Base-by-base conservation (phyloP, 2,888 invertebrate species). In the Lithophane leautieri region DNA sequence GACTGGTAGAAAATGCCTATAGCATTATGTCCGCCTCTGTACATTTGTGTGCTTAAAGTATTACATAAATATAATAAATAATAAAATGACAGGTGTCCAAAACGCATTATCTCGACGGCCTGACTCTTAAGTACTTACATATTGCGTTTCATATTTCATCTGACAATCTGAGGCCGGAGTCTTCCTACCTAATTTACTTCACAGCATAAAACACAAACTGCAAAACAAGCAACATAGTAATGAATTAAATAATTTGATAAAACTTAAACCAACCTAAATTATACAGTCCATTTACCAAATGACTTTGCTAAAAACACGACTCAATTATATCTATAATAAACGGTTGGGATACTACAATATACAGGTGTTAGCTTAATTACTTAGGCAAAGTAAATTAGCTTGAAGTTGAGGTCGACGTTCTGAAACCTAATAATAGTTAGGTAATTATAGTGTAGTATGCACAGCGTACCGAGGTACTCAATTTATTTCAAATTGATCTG, bases 291-390 rank as follows among this genome's bases (percentile, higher is more conserved):
- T 85, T 86, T 78, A 52, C 73, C 12, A 72, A 60, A 87, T 83
- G 65, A 75, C 54, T 87, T 62, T 12, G 60, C 78, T 86, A 68
- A 83, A 81, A 86, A 79, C 65, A 61, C 54, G 50, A 73, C 71
- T 70, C 50, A 76, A 79, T 76, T 83, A 77, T 71, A 25, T 14
- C 25, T 78, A 60, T 62, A 72, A 78, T 65, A 54, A 78, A 70
- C 66, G 42, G 44, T 63, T 63, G 42, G 34, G 58, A 68, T 68
- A 60, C 7, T 56, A 73, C 42, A 73, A 14, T 40, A 34, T 61
- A 66, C 67, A 67, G 72, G 63, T 79, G 70, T 73, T 80, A 65
- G 66, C 42, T 74, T 85, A 86, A 88, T 87, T 82, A 86, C 87
- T 85, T 82, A 77, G 72, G 42, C 77, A 71, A 67, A 47, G 76